Conservation (phyloP, 2,888 invertebrate species). For the Macaria liturata region DNA sequence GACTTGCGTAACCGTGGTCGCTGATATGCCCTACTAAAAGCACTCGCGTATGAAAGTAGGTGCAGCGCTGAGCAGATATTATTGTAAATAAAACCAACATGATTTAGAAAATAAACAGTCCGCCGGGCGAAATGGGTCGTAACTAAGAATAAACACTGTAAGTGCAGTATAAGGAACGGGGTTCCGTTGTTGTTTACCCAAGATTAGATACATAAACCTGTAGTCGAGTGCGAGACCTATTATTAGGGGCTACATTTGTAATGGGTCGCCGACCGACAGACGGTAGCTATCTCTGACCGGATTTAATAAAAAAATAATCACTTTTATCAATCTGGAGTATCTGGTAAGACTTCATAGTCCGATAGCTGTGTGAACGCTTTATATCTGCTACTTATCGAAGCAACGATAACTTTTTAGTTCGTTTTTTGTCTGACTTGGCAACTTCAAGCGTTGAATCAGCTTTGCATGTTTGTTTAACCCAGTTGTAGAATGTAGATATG, state of each 20-base stretch:
- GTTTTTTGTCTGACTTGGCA: slow-evolving; percentile 18
- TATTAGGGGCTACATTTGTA: slow-evolving; percentile 44
- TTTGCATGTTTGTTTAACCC: slow-evolving; percentile 26
- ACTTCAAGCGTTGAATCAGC: slow-evolving; percentile 22
- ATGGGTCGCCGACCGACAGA: slow-evolving; percentile 37
- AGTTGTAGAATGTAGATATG: slow-evolving; percentile 22
- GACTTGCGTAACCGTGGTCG: slow-evolving; percentile 18
- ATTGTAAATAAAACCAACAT: slow-evolving; percentile 47
- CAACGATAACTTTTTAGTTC: slow-evolving; percentile 25
- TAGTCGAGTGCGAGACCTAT: slow-evolving; percentile 46
- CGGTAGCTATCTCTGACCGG: slow-evolving; percentile 22
- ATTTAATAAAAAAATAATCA: slow-evolving; percentile 26
- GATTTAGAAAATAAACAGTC: slow-evolving; percentile 55
- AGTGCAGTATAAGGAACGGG: slow-evolving; percentile 49
- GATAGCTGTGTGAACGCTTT: slow-evolving; percentile 29
- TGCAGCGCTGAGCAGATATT: slow-evolving; percentile 32
- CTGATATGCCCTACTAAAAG: slow-evolving; percentile 18
- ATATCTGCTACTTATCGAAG: slow-evolving; percentile 33
- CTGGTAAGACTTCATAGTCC: slow-evolving; percentile 36
- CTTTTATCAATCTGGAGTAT: slow-evolving; percentile 44
- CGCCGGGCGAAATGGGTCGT: slow-evolving; percentile 54
- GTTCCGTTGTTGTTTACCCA: slow-evolving; percentile 57
- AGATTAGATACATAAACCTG: slow-evolving; percentile 67
- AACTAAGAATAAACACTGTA: slow-evolving; percentile 66
- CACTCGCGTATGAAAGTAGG: slow-evolving; percentile 27